These are phyloP conservation scores for Lates japonicus DNA, from an alignment of 2,797 vertebrate genomes.

Conservation along the genomic window DNA sequence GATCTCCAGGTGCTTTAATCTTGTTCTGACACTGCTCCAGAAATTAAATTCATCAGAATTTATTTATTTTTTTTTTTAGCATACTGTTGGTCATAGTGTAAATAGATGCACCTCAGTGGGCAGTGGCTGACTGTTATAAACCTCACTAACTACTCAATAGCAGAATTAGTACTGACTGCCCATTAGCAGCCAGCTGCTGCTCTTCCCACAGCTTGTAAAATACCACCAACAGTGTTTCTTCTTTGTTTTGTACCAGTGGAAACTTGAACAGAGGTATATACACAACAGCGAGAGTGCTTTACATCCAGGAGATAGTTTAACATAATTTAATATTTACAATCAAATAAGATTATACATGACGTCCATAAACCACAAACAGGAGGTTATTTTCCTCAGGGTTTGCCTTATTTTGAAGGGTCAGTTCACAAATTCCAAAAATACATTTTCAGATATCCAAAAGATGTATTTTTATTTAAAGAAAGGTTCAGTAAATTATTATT, in stretches of 20 bases:
- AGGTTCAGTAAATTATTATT: no score
- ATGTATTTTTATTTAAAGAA: no score
- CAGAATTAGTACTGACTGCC: slow-evolving; percentile 32
- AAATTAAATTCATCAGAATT: neutral
- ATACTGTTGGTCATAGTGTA: slow-evolving; percentile 14
- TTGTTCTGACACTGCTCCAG: neutral
- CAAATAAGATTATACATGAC: neutral
- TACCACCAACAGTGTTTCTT: slow-evolving; percentile 53
- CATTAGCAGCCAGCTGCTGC: slow-evolving; percentile 55
- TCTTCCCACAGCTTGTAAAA: slow-evolving; percentile 58
- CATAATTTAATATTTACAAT: neutral
- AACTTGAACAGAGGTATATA: neutral
- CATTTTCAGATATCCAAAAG: neutral
- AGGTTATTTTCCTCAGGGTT: neutral
- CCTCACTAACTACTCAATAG: slow-evolving; percentile 48
- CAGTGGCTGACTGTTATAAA: slow-evolving; percentile 49
- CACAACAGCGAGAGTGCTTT: neutral
- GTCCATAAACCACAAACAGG: no score
- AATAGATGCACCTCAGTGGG: slow-evolving; percentile 38
- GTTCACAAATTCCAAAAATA: no score
- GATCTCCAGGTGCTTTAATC: neutral
- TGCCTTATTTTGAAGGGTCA: no score
- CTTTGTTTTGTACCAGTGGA: neutral
- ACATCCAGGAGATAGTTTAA: neutral
- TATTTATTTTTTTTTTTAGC: neutral